These are phyloP conservation scores for Macroglossus sobrinus DNA, from an alignment of 2,113 vertebrate species.

Conservation along the genomic window DNA sequence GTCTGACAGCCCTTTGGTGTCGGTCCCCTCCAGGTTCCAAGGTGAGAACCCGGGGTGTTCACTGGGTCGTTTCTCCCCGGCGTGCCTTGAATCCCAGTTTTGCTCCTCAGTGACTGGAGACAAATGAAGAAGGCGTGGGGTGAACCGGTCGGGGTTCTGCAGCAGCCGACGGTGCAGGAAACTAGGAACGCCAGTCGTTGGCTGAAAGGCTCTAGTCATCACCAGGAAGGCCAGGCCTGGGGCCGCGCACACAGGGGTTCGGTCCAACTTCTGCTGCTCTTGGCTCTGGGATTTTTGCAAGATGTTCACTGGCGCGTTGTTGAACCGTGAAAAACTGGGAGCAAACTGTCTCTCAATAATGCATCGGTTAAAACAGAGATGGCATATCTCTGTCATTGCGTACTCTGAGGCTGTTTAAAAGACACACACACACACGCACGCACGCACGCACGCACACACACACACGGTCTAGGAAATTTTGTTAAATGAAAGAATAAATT, in stretches of 20 bases:
- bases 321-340: background rate
- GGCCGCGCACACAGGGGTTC: background rate
- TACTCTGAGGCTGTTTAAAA: background rate
- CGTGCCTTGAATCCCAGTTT: background rate
- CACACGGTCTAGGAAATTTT: background rate
- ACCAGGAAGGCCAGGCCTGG: background rate
- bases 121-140: background rate
- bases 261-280: background rate
- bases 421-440: background rate
- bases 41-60: background rate
- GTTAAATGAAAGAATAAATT: background rate
- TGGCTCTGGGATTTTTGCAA: background rate
- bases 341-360: background rate
- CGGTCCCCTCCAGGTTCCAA: background rate
- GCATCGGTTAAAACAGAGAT: no score
- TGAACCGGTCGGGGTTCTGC: background rate
- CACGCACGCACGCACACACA: no score
- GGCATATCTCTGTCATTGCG: background rate
- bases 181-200: accelerated
- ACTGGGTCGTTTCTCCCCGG: background rate
- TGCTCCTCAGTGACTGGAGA: background rate
- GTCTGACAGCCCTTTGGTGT: no score
- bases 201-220: background rate
- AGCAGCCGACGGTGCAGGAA: background rate
- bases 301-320: background rate